A percentile compares a stretch with the other conserved stretches of the same genome.
Evolutionary conservation across 2,888 invertebrate species (phyloP).

Genomic region (Lasioglossum vierecki): DNA sequence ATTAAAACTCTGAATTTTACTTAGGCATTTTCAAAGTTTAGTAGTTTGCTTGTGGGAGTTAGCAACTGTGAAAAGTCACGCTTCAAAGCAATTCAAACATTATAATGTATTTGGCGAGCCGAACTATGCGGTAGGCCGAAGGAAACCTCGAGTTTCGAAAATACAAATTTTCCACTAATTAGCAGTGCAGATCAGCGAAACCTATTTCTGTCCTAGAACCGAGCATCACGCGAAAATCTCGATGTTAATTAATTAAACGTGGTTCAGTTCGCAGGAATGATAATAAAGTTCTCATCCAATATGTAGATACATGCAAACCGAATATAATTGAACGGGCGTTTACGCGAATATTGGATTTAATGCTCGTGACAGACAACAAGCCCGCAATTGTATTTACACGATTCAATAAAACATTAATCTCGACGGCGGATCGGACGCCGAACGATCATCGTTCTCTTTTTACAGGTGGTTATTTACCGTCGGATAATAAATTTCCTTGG

Average conservation of each 20-base stretch:
- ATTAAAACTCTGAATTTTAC: not conserved
- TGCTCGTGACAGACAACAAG: not conserved
- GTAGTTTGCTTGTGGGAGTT: not conserved
- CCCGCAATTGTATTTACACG: slow-evolving; percentile 7
- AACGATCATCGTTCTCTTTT: not conserved
- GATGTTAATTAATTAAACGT: not conserved
- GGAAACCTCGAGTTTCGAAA: not conserved
- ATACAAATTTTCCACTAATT: not conserved
- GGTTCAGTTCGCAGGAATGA: not conserved
- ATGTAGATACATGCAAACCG: slow-evolving; percentile 11
- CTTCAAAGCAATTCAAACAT: not conserved
- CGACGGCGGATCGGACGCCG: not conserved
- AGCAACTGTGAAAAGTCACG: not conserved
- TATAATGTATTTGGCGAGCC: not conserved
- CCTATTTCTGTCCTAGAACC: not conserved
- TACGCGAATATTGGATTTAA: slow-evolving; percentile 5
- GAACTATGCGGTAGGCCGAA: not conserved
- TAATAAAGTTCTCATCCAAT: slow-evolving; percentile 8
- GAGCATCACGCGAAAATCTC: not conserved
- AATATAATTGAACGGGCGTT: slow-evolving; percentile 8
- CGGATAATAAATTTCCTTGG: not conserved
- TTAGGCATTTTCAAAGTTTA: not conserved
- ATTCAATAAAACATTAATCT: slow-evolving; percentile 15
- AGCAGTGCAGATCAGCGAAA: not conserved
- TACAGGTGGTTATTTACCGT: slow-evolving; percentile 4